Percentiles rank a stretch among this genome's conserved stretches.
Conservation (phyloP, 2,797 vertebrate species). For the Erethizon dorsatum region DNA sequence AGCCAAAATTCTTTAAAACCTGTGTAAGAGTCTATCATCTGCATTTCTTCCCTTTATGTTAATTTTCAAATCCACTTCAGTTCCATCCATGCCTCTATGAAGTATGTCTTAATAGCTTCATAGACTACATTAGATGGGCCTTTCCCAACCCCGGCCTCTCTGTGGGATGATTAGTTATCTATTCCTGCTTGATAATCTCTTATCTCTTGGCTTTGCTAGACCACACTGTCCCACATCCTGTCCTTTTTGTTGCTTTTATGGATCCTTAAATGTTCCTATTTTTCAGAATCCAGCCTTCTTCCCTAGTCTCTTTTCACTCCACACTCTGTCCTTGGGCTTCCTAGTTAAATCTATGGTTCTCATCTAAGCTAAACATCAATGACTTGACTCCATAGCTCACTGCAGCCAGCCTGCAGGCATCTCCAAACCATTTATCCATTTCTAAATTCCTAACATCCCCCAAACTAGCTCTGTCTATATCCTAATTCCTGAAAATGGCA, state of each 20-base stretch:
- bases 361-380: neutral
- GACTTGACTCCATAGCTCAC: neutral
- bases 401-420: neutral
- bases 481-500: neutral
- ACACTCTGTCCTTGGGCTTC: neutral
- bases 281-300: neutral
- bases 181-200: neutral
- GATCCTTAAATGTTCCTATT: neutral
- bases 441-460: neutral
- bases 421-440: neutral
- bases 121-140: neutral
- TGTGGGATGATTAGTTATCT: neutral
- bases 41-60: neutral
- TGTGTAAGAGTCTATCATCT: neutral
- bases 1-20: neutral
- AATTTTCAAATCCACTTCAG: neutral
- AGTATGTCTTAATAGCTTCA: neutral
- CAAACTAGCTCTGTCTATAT: neutral
- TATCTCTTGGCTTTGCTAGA: neutral
- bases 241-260: neutral
- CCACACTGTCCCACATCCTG: too few relatives aligned
- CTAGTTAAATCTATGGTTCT: neutral
- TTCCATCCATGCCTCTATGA: neutral
- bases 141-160: neutral
- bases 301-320: neutral